Evolutionary conservation across 2,888 invertebrate species (phyloP), one percentile per base, ranked within the genome.

Genomic region (Strigamia transsilvanica): DNA sequence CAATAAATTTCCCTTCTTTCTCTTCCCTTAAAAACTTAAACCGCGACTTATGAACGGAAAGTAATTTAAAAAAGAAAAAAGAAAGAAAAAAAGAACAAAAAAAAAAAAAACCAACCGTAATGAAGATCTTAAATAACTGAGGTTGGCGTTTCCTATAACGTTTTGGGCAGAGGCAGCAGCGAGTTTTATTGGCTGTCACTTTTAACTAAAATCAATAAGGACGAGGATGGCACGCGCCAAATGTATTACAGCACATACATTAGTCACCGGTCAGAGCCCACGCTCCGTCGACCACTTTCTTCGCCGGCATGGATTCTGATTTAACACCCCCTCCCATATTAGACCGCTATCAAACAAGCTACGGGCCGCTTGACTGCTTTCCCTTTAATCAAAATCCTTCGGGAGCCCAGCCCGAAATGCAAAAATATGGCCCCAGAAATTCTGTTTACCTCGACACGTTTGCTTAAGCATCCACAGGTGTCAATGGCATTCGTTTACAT

Each of bases 201-300:
- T 66, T 66, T 66, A 66, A 66, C 61, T 66, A 66, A 66, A 66
- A 66, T 66, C 61, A 66, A 66, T 66, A 66, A 66, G 61, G 61
- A 66, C 18, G 61, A 18, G 61, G 61, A 66, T 66, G 61, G 61
- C 61, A 66, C 61, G 61, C 61, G 61, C 61, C 61, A 66, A 66
- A 66, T 66, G 61, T 66, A 66, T 66, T 66, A 66, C 61, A 66
- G 61, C 61, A 66, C 61, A 66, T 23, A 66, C 61, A 66, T 66
- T 66, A 66, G 61, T 66, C 61, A 66, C 61, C 61, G 61, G 61
- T 66, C 61, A 66, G 61, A 66, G 61, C 61, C 61, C 12, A 66
- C 61, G 61, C 61, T 66, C 61, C 61, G 18, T 18, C 21, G 61
- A 66, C 61, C 61, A 66, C 61, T 66, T 66, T 66, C 61, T 66